Conservation (phyloP, 2,888 invertebrate genomes). For the Polylopha cassiicola region DNA sequence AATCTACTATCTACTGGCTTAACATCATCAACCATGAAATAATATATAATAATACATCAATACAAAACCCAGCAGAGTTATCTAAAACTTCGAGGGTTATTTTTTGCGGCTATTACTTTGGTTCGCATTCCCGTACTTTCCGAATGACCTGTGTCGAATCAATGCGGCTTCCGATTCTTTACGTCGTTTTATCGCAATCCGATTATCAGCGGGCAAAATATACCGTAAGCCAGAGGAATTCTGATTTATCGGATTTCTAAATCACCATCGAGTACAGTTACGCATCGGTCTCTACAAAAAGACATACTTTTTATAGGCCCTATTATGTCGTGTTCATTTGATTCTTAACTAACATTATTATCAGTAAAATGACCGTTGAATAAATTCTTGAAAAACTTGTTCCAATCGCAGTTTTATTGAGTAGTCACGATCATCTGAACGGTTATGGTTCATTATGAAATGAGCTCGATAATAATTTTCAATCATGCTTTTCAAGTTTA, state of each 20-base stretch:
- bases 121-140: conserved; percentile 41
- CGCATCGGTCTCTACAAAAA: conserved; percentile 33
- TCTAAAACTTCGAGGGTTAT: too few species aligned
- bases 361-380: conserved; percentile 20
- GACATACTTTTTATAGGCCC: conserved; percentile 22
- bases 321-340: conserved; percentile 17
- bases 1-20: too few species aligned
- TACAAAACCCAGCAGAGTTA: too few species aligned
- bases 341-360: conserved; percentile 16
- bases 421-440: conserved; percentile 24
- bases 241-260: conserved; percentile 52
- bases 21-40: too few species aligned
- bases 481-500: too few species aligned
- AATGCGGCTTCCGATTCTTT: conserved; percentile 46
- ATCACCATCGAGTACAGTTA: conserved; percentile 38
- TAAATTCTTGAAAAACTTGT: conserved; percentile 18
- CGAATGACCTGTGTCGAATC: conserved; percentile 55
- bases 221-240: conserved; percentile 61
- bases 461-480: not conserved
- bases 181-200: conserved; percentile 56
- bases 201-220: conserved; percentile 64
- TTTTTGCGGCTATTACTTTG: too few species aligned
- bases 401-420: conserved; percentile 25
- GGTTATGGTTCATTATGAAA: conserved; percentile 6
- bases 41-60: too few species aligned